Percentiles rank a stretch among this genome's conserved stretches.
These are phyloP conservation scores for Conus betulinus DNA, from an alignment of 1,140 invertebrate genomes.

Conservation along the genomic window DNA sequence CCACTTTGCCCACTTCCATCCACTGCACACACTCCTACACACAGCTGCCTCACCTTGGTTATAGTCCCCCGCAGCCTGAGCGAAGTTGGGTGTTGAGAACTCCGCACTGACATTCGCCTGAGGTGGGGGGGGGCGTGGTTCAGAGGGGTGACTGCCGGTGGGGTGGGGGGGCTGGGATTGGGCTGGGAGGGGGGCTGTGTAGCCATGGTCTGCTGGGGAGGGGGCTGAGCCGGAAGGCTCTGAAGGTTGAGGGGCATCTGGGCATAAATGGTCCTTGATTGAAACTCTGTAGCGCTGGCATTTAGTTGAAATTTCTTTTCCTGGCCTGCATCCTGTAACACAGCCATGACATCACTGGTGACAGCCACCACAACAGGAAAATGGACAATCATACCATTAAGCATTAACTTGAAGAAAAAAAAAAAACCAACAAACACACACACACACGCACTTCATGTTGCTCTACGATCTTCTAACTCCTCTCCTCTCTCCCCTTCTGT, in stretches of 20 bases:
- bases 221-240: not conserved
- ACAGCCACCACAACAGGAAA: not conserved
- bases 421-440: too few relatives aligned
- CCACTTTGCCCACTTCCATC: too few relatives aligned
- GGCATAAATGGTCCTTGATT: slow-evolving; percentile 66
- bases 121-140: not conserved
- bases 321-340: slow-evolving; percentile 33
- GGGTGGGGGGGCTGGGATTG: slow-evolving; percentile 17
- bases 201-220: not conserved
- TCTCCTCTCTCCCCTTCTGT: too few relatives aligned
- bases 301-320: slow-evolving; percentile 73
- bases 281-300: slow-evolving; percentile 72
- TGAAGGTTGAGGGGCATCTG: slow-evolving; percentile 32
- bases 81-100: slow-evolving; percentile 24
- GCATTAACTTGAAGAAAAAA: not conserved
- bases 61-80: slow-evolving; percentile 34
- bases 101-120: not conserved
- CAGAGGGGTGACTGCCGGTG: not conserved
- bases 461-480: too few relatives aligned
- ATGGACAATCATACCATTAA: not conserved
- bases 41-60: not conserved
- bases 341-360: not conserved
- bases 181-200: not conserved
- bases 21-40: too few relatives aligned
- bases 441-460: too few relatives aligned